Evolutionary conservation across 2,113 vertebrate species (phyloP), one percentile per base, ranked within the genome.

Genomic region (Takifugu flavidus): DNA sequence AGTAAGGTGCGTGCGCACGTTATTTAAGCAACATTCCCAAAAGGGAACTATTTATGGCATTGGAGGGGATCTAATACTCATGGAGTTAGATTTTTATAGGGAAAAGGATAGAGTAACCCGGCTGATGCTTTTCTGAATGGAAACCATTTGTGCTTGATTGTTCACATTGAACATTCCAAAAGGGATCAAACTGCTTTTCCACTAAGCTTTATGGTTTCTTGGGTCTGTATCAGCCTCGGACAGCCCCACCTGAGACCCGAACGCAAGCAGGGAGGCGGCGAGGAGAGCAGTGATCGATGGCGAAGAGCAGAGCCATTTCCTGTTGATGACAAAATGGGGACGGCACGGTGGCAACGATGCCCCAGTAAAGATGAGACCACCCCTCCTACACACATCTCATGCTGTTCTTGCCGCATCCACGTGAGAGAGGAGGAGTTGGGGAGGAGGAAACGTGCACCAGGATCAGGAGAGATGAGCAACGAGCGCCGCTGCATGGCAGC

Each of bases 341-440:
- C 20, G 66, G 47, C 50, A 51, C 4, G 46, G 20, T 5, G 7
- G 52, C 28, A 64, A 61, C 66, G 75, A 73, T 74, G 79, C 61
- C 64, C 81, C 50, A 62, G 51, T 29, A 53, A 55, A 15, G 56
- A 63, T 59, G 51, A 77, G 55, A 11, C 34, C 5, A 10, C 34
- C 34, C 34, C 45, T 5, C 5, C 3, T 5, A 4, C 29, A 31
- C 29, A 31, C 29, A 31, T 6, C 81, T 79, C 86, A 84, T 79
- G 83, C 62, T 69, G 56, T 60, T 68, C 62, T 62, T 75, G 45
- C 67, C 10, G 76, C 75, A 82, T 81, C 79, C 83, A 87, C 82
- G 83, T 87, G 82, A 83, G 82, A 26, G 25, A 44, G 25, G 44
- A 49, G 50, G 46, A 39, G 57, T 25, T 13, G 39, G 12, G 66